These are phyloP conservation scores for Myopa tessellatipennis DNA, from an alignment of 2,888 invertebrate genomes.

Conservation along the genomic window DNA sequence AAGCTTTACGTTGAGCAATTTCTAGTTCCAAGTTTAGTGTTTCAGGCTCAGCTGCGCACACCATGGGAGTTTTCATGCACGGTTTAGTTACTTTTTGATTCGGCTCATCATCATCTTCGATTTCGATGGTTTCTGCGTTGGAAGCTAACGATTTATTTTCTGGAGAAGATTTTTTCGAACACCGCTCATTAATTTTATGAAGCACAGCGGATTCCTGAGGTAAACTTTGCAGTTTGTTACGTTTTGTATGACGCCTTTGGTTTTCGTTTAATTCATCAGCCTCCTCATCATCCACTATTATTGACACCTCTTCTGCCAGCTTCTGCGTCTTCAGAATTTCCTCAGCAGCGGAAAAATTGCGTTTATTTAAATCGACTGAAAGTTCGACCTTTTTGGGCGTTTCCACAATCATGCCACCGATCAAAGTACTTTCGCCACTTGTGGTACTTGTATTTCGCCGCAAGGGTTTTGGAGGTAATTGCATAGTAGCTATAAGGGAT, in stretches of 20 bases:
- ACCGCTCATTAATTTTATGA: background rate
- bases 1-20: conserved; percentile 63
- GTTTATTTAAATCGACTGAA: conserved; percentile 13
- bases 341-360: conserved; percentile 3
- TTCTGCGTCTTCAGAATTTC: conserved; percentile 29
- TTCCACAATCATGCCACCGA: conserved; percentile 40
- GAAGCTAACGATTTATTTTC: conserved; percentile 46
- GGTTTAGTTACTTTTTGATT: conserved; percentile 12
- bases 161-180: conserved; percentile 35
- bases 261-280: conserved; percentile 32
- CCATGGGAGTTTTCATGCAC: conserved; percentile 47
- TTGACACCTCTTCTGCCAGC: conserved; percentile 13
- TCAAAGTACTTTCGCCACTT: conserved; percentile 24
- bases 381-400: conserved; percentile 27
- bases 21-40: conserved; percentile 62
- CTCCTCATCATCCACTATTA: conserved; percentile 45
- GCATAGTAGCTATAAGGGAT: conserved; percentile 55
- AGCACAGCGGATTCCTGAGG: conserved; percentile 5
- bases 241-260: conserved; percentile 25
- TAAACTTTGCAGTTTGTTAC: conserved; percentile 13
- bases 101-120: conserved; percentile 47
- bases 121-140: conserved; percentile 46
- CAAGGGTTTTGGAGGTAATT: conserved; percentile 53
- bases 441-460: conserved; percentile 50
- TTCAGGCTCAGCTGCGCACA: conserved; percentile 22